Conservation (phyloP, 1,140 invertebrate genomes). For the Musca vetustissima region DNA sequence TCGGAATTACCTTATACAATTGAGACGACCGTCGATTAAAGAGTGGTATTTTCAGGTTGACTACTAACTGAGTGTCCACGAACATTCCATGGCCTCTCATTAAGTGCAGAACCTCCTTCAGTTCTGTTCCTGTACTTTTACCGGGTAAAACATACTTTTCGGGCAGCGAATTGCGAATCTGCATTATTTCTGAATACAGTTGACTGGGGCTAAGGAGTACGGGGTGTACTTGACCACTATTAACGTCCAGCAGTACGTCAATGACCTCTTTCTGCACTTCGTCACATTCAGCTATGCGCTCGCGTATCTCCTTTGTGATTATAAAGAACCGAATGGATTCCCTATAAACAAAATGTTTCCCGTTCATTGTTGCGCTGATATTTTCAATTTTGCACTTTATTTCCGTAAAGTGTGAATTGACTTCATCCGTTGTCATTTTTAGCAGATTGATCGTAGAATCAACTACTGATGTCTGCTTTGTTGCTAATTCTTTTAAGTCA, state of each 20-base stretch:
- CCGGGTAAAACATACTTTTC: neutral
- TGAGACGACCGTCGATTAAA: neutral
- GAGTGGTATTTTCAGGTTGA: neutral
- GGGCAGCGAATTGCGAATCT: neutral
- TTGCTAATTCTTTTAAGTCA: neutral
- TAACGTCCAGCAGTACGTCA: neutral
- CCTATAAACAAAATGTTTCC: no score
- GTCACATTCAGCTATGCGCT: neutral
- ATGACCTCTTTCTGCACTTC: neutral
- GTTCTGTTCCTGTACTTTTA: neutral
- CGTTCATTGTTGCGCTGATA: no score
- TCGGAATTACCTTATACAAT: neutral
- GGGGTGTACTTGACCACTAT: neutral
- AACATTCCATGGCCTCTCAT: neutral
- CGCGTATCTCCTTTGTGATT: neutral
- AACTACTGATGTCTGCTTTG: slow-evolving; percentile 4
- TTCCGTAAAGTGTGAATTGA: neutral
- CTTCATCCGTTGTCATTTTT: slow-evolving; percentile 12
- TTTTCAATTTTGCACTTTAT: neutral
- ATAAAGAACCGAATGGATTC: neutral
- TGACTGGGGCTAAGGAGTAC: neutral
- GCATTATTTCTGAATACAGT: neutral
- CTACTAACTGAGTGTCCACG: neutral
- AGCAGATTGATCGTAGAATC: slow-evolving; percentile 2
- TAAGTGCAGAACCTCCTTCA: neutral